Base-by-base conservation (phyloP, 2,888 invertebrate genomes). In the Leptinotarsa rubiginosa region DNA sequence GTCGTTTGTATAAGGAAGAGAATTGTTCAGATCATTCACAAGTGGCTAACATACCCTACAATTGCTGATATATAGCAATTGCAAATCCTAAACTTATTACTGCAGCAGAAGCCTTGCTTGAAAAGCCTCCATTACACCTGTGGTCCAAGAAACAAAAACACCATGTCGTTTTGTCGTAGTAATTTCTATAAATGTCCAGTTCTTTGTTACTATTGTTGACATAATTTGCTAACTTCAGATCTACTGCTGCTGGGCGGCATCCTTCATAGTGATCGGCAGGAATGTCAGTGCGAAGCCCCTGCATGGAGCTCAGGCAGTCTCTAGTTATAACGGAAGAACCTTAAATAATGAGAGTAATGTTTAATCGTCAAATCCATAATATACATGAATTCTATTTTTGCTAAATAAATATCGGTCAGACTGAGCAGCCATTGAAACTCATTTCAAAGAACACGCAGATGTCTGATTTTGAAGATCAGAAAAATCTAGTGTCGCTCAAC, bases 211-310 rank as follows among this genome's bases (percentile, higher is more conserved):
- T 92, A 85, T 96, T 96, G 85, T 96, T 96, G 0, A 96, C 96
- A 87, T 96, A 97, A 86, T 97, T 93, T 0, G 93, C 96, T 75
- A 97, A 87, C 81, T 92, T 93, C 1, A 93, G 90, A 87, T 97
- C 96, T 81, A 91, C 91, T 0, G 95, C 93, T 31, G 96, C 94
- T 12, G 92, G 90, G 72, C 96, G 90, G 83, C 97, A 97, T 0
- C 97, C 97, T 88, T 97, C 97, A 85, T 97, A 97, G 75, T 93
- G 94, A 86, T 97, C 97, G 0, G 96, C 95, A 7, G 97, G 97
- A 81, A 97, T 94, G 83, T 97, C 97, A 4, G 93, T 95, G 70
- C 97, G 90, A 80, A 95, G 92, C 52, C 91, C 92, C 84, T 91
- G 91, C 74, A 97, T 89, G 54, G 93, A 92, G 84, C 96, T 97